Conservation (phyloP, 2,888 invertebrate genomes). For the Ethmia dodecea region DNA sequence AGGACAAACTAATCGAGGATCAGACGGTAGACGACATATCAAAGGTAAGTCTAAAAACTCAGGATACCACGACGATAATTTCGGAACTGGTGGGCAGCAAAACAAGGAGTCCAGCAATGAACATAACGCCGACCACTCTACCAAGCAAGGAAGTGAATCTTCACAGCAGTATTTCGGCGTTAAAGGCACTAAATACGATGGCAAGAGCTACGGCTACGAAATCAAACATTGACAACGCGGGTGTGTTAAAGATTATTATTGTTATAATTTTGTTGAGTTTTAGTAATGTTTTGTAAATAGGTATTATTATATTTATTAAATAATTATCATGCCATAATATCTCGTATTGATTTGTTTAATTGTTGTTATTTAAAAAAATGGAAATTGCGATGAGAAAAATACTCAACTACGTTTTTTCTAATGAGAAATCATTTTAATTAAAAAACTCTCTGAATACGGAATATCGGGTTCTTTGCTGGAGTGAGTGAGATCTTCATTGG, state of each 20-base stretch:
- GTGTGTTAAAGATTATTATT: constrained; percentile 32
- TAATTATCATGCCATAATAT: constrained; percentile 50
- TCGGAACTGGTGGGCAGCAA: constrained; percentile 68
- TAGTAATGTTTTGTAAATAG: constrained; percentile 64
- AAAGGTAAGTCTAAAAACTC: constrained; percentile 75
- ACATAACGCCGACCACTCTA: constrained; percentile 65
- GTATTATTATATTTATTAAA: constrained; percentile 31
- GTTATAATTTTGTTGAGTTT: constrained; percentile 57
- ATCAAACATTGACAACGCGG: constrained; percentile 49
- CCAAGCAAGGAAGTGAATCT: constrained; percentile 66
- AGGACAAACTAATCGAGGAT: constrained; percentile 68
- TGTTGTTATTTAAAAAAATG: too few species aligned
- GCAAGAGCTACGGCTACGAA: constrained; percentile 66
- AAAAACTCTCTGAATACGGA: too few species aligned
- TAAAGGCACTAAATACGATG: constrained; percentile 37
- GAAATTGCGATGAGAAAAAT: too few species aligned
- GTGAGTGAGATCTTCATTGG: too few species aligned
- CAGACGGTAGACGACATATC: constrained; percentile 67
- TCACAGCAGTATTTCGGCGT: constrained; percentile 68
- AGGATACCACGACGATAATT: constrained; percentile 61
- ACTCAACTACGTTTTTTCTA: too few species aligned
- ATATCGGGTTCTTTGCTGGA: too few species aligned
- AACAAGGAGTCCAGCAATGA: constrained; percentile 68
- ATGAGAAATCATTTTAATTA: too few species aligned
- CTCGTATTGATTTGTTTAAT: too few species aligned